Evolutionary conservation across 2,797 vertebrate species (phyloP).

Genomic region (Chrosomus eos): DNA sequence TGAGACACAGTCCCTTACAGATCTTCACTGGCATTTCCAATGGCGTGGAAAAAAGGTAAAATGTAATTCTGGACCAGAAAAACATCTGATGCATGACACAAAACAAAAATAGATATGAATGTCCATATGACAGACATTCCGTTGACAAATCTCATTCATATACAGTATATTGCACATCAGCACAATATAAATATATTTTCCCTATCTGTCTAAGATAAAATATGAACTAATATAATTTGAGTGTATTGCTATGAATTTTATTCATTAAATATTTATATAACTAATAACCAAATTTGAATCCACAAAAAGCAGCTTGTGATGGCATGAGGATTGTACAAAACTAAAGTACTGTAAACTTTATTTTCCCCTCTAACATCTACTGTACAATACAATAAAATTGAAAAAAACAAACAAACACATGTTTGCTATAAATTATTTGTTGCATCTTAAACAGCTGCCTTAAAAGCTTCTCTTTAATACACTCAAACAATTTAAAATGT

Average conservation of each 20-base stretch:
- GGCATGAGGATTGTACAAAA: not conserved
- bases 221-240: not conserved
- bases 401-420: fast-evolving
- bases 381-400: not conserved
- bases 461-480: not conserved
- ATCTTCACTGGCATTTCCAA: not conserved
- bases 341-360: not conserved
- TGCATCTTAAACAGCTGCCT: not conserved
- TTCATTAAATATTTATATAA: not conserved
- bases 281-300: not conserved
- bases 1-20: not conserved
- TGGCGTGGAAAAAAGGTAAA: not conserved
- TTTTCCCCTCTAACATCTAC: not conserved
- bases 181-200: not conserved
- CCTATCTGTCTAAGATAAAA: not conserved
- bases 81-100: not conserved
- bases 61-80: not conserved
- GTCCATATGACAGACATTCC: not conserved
- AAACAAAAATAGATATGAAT: not conserved
- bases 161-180: not conserved
- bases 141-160: not conserved
- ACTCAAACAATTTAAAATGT: not conserved
- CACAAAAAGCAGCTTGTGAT: not conserved
- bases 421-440: not conserved
- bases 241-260: not conserved